phyloP scores from a whole-genome alignment of 2,888 invertebrate genomes.

The Eristalinus aeneus region DNA sequence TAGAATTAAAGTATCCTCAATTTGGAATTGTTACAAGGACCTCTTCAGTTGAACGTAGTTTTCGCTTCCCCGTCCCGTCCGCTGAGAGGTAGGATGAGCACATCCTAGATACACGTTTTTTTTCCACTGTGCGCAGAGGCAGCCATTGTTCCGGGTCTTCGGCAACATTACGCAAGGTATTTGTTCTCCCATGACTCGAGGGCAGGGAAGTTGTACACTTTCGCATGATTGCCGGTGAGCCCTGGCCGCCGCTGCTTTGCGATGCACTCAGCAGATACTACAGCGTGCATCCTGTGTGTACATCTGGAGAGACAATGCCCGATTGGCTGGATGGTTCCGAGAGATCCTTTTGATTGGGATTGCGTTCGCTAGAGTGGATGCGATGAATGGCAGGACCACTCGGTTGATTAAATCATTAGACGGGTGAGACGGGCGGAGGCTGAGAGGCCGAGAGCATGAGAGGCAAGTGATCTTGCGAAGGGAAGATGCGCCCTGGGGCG shows the following conservation, averaged over 20 bases:
- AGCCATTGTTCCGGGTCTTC: slow-evolving; percentile 39
- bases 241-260: neutral
- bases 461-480: slow-evolving; percentile 59
- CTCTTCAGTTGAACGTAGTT: slow-evolving; percentile 15
- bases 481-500: neutral
- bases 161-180: slow-evolving; percentile 50
- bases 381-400: slow-evolving; percentile 29
- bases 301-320: slow-evolving; percentile 26
- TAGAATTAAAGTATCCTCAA: slow-evolving; percentile 68
- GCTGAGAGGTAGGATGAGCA: slow-evolving; percentile 2
- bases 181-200: slow-evolving; percentile 44
- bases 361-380: slow-evolving; percentile 31
- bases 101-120: slow-evolving; percentile 53
- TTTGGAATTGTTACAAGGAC: slow-evolving; percentile 60
- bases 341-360: slow-evolving; percentile 52
- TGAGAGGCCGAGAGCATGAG: no score
- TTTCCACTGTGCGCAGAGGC: neutral
- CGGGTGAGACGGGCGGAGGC: neutral
- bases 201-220: slow-evolving; percentile 63
- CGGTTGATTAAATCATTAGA: slow-evolving; percentile 64
- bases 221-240: slow-evolving; percentile 57
- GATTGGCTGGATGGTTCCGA: slow-evolving; percentile 2
- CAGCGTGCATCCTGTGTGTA: slow-evolving; percentile 36
- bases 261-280: slow-evolving; percentile 18
- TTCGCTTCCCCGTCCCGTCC: neutral